A percentile compares a stretch with the other conserved stretches of the same genome.
Conservation (phyloP, 2,797 vertebrate species). For the Muscicapa striata region DNA sequence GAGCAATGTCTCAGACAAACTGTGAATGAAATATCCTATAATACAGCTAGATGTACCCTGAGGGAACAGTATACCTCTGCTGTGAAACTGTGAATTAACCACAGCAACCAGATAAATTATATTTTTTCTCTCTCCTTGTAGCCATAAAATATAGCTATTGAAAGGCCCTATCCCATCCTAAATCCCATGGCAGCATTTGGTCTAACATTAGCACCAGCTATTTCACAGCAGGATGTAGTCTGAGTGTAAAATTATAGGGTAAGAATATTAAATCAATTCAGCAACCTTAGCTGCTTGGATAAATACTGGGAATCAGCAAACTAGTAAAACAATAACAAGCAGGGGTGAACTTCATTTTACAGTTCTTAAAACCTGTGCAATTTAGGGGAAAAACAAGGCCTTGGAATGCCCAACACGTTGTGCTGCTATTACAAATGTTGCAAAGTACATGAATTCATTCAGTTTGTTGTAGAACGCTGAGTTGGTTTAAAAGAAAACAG, state of each 20-base stretch:
- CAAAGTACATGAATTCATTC: neutral
- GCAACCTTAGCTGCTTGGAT: conserved; percentile 9
- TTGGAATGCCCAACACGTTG: neutral
- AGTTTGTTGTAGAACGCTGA: neutral
- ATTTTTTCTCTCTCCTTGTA: conserved; percentile 51
- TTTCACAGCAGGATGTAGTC: conserved; percentile 55
- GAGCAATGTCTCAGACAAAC: conserved; percentile 20
- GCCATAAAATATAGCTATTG: conserved; percentile 56
- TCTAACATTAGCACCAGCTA: conserved; percentile 43
- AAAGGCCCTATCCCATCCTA: conserved; percentile 24
- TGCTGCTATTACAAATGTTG: neutral
- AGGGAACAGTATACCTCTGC: conserved; percentile 52
- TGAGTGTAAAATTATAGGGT: conserved; percentile 42
- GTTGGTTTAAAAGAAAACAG: neutral
- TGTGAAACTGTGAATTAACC: conserved; percentile 65
- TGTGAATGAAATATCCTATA: conserved; percentile 59
- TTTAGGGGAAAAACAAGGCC: neutral
- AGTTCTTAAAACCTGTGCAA: neutral
- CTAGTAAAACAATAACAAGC: conserved; percentile 9
- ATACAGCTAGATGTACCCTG: conserved; percentile 40
- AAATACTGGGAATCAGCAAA: conserved; percentile 13
- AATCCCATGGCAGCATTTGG: conserved; percentile 50
- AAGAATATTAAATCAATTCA: conserved; percentile 57
- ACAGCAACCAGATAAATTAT: conserved; percentile 62
- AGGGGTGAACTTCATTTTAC: neutral